A percentile compares a stretch with the other conserved stretches of the same genome.
These are phyloP conservation scores for Trissoscelio sp. DNA, from an alignment of 2,888 invertebrate genomes.

Conservation along the genomic window DNA sequence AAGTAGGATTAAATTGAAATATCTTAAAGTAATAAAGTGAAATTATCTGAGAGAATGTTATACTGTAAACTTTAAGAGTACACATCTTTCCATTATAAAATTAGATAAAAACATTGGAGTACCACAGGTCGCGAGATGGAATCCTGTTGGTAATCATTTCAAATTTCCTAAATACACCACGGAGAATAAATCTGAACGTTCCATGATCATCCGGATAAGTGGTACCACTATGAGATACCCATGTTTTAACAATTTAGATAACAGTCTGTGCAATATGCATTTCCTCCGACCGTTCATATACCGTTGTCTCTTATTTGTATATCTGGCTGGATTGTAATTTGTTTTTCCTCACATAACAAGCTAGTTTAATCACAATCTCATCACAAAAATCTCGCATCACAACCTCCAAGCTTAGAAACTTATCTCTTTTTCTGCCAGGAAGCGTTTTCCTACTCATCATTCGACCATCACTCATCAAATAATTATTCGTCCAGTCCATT, in stretches of 20 bases:
- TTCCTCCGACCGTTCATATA: slow-evolving; percentile 54
- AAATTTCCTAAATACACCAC: slow-evolving; percentile 55
- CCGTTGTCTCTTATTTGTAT: slow-evolving; percentile 63
- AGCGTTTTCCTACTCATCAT: slow-evolving; percentile 32
- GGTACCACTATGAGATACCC: slow-evolving; percentile 53
- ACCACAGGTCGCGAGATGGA: slow-evolving; percentile 4
- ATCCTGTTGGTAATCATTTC: slow-evolving; percentile 45
- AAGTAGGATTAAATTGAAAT: too few species aligned
- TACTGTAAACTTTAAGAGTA: not conserved
- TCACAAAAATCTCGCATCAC: slow-evolving; percentile 49
- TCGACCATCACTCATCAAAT: slow-evolving; percentile 27
- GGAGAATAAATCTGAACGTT: slow-evolving; percentile 36
- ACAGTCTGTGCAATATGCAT: slow-evolving; percentile 60
- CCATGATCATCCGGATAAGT: slow-evolving; percentile 55
- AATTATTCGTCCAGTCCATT: slow-evolving; percentile 24
- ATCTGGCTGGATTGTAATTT: slow-evolving; percentile 54
- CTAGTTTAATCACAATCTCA: slow-evolving; percentile 57
- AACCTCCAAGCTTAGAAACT: slow-evolving; percentile 6
- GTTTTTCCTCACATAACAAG: slow-evolving; percentile 59
- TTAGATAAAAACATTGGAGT: slow-evolving; percentile 7
- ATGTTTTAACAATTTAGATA: slow-evolving; percentile 67
- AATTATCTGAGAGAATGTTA: not conserved
- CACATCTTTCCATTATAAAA: slow-evolving; percentile 2
- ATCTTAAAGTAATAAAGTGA: too few species aligned
- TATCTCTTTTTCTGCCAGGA: slow-evolving; percentile 25